Evolutionary conservation across 2,113 vertebrate genomes (phyloP).

Genomic region (Brachypodius melanocephalos): DNA sequence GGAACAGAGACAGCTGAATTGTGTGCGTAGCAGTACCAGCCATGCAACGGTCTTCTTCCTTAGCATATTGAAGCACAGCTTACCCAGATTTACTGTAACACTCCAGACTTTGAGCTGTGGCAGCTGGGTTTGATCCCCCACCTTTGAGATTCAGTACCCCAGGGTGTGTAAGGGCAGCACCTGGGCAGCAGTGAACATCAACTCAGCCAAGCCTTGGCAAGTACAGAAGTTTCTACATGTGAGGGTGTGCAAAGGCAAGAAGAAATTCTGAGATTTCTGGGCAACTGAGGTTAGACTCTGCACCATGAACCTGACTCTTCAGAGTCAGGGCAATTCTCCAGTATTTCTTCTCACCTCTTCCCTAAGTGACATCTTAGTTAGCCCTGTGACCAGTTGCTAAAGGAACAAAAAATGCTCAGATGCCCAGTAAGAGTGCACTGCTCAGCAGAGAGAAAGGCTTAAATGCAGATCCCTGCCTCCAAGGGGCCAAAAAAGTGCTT

Average conservation of each 20-base stretch:
- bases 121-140: background rate
- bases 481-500: background rate
- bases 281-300: background rate
- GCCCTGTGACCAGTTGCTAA: background rate
- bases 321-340: background rate
- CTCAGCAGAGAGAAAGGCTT: background rate
- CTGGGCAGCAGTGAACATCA: background rate
- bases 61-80: background rate
- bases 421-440: background rate
- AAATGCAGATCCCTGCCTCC: background rate
- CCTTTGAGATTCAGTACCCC: background rate
- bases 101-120: background rate
- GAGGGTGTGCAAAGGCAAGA: background rate
- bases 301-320: background rate
- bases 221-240: background rate
- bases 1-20: background rate
- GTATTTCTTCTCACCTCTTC: background rate
- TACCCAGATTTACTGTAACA: background rate
- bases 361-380: background rate
- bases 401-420: background rate
- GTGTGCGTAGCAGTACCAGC: background rate
- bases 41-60: background rate
- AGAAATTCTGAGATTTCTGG: background rate
- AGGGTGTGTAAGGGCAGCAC: background rate
- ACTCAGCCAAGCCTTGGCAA: background rate